Base-by-base conservation (phyloP, 2,888 invertebrate species). In the Choristoneura rosaceana region DNA sequence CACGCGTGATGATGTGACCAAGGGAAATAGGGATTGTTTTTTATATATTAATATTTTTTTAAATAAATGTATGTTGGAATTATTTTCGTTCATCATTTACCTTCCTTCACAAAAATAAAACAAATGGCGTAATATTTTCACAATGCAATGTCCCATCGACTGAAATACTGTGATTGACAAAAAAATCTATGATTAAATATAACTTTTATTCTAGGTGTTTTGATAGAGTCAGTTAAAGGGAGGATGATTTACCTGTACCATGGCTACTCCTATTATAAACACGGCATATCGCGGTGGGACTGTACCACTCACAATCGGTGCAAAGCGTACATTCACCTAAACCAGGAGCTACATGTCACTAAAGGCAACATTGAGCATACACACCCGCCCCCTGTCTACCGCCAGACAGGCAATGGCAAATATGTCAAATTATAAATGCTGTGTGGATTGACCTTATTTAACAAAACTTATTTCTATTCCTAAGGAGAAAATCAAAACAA, bases 181-280 rank as follows among this genome's bases (percentile, higher is more conserved):
- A 4, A 45, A 45, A 12, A 2, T 45, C 12, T 45, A 45, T 45
- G 14, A 47, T n/a, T 4, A 47, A 14, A n/a, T 17, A 17, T 10
- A 1, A 0, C 10, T n/a, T n/a, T 50, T n/a, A 15, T 52, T 61
- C 59, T 59, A 70, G 70, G 70, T 15, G 9, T n/a, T 7, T 47
- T 70, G 15, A 59, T 70, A 9, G 41, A 70, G 17, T 59, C 64
- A 47, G n/a, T 47, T 47, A 70, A 15, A 47, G 59, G 70, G 9
- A 70, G 59, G 25, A 34, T 10, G 4, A 0, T 38, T n/a, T 70
- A 38, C 64, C 14, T 64, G 3, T 50, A 47, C n/a, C 34, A 64
- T 38, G 64, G 64, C 1, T 64, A 47, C 58, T 64, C 59, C 10
- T 70, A 70, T 59, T 70, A 70, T 50, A 41, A 33, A n/a, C 70